Evolutionary conservation across 1,140 invertebrate genomes (phyloP).

Genomic region (Leguminivora glycinivorella): DNA sequence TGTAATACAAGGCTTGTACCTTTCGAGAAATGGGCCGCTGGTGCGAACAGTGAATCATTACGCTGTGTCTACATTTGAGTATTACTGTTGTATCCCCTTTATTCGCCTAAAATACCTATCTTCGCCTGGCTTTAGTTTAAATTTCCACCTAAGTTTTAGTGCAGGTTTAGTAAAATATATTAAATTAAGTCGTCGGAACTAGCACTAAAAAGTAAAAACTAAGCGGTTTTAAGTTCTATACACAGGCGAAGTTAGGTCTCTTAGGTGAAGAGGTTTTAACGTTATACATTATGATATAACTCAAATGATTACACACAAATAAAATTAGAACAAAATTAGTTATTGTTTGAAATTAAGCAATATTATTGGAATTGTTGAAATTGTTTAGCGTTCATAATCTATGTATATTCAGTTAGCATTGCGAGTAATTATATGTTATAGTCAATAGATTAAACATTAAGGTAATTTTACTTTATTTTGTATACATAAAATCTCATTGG

Average conservation of each 20-base stretch:
- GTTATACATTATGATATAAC: background rate
- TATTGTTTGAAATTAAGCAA: conserved; percentile 52
- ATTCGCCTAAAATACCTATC: too few relatives aligned
- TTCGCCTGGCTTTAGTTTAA: too few relatives aligned
- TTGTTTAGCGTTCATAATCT: conserved; percentile 24
- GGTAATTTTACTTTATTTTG: conserved; percentile 25
- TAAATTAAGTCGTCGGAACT: too few relatives aligned
- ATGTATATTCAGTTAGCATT: conserved; percentile 28
- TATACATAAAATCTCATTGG: conserved; percentile 22
- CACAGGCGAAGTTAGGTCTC: too few relatives aligned
- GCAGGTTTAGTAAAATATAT: too few relatives aligned
- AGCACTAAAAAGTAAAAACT: too few relatives aligned
- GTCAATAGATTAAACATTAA: conserved; percentile 27
- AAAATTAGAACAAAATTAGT: conserved; percentile 46
- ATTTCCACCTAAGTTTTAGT: too few relatives aligned
- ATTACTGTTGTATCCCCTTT: too few relatives aligned
- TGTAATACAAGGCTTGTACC: too few relatives aligned
- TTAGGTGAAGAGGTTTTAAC: too few relatives aligned
- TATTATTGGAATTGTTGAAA: conserved; percentile 44
- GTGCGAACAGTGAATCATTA: conserved; percentile 9
- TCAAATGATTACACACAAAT: conserved; percentile 6
- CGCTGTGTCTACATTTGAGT: conserved; percentile 1
- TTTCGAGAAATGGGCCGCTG: too few relatives aligned
- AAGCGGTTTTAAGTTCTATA: too few relatives aligned
- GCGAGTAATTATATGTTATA: conserved; percentile 29